Evolutionary conservation across 2,113 vertebrate species (phyloP).

Genomic region (Dasyprocta punctata): DNA sequence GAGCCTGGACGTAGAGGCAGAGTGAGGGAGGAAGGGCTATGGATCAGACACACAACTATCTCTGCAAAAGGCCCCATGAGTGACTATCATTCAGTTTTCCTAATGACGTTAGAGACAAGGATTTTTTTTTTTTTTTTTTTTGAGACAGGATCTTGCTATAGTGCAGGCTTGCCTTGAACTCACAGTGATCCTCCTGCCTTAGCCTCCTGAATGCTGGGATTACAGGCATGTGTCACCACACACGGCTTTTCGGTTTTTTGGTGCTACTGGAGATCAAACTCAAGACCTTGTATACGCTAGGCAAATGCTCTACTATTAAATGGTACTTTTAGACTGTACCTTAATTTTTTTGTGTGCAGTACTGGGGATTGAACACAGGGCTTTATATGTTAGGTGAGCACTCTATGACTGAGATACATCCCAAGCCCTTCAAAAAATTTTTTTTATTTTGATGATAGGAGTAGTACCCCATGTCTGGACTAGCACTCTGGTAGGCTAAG

Average conservation of each 20-base stretch:
- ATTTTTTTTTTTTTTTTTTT: not conserved
- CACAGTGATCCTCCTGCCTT: not conserved
- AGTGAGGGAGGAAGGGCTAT: not conserved
- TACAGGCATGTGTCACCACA: not conserved
- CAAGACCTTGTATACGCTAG: not conserved
- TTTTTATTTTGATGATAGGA: not conserved
- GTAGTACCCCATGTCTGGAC: not conserved
- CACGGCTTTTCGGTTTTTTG: not conserved
- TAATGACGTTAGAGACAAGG: not conserved
- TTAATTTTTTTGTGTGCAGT: not conserved
- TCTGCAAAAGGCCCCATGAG: not conserved
- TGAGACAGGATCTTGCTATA: not conserved
- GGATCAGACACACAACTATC: not conserved
- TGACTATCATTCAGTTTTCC: accelerated
- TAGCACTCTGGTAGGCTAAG: not conserved
- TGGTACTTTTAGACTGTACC: not conserved
- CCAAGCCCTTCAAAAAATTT: not conserved
- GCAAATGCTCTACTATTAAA: not conserved
- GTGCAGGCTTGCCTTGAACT: not conserved
- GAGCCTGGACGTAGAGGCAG: not conserved
- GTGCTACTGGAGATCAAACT: too few species aligned
- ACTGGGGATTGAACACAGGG: not conserved
- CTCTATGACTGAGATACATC: not conserved
- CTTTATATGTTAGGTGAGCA: not conserved
- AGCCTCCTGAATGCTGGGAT: not conserved